Percentiles rank a stretch among this genome's conserved stretches.
Conservation (phyloP, 1,140 invertebrate genomes). For the Schlechtendalia chinensis region DNA sequence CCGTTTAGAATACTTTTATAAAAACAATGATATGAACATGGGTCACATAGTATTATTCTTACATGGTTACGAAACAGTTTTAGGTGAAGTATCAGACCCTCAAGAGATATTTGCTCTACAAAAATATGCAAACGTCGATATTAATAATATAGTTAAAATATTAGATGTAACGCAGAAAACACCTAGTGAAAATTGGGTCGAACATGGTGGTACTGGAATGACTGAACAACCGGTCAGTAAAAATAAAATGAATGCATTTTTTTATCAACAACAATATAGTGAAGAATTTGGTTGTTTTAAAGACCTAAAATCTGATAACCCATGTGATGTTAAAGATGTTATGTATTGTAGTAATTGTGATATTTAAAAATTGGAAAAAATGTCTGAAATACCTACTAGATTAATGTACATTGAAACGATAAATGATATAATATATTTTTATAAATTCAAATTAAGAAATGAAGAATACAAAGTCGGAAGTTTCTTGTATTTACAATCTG, state of each 20-base stretch:
- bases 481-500: slow-evolving; percentile 19
- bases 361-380: not conserved
- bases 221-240: not conserved
- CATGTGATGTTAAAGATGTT: not conserved
- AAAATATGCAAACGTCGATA: slow-evolving; percentile 65
- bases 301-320: not conserved
- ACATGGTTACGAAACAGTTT: slow-evolving; percentile 72
- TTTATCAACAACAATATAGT: slow-evolving; percentile 31
- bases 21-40: not conserved
- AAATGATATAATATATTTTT: not conserved
- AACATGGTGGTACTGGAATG: slow-evolving; percentile 14
- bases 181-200: slow-evolving; percentile 2
- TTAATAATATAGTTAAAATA: not conserved
- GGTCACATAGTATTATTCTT: slow-evolving; percentile 24
- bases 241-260: slow-evolving; percentile 17
- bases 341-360: slow-evolving; percentile 25
- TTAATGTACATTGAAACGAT: not conserved
- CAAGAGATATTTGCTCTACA: slow-evolving; percentile 75
- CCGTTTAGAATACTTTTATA: slow-evolving; percentile 15
- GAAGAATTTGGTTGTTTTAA: slow-evolving; percentile 6
- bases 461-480: slow-evolving; percentile 22
- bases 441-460: not conserved
- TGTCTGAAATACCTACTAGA: not conserved
- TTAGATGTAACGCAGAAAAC: slow-evolving; percentile 10
- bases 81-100: slow-evolving; percentile 76